These are phyloP conservation scores for Orthosia incerta DNA, from an alignment of 2,888 invertebrate species.

Conservation along the genomic window DNA sequence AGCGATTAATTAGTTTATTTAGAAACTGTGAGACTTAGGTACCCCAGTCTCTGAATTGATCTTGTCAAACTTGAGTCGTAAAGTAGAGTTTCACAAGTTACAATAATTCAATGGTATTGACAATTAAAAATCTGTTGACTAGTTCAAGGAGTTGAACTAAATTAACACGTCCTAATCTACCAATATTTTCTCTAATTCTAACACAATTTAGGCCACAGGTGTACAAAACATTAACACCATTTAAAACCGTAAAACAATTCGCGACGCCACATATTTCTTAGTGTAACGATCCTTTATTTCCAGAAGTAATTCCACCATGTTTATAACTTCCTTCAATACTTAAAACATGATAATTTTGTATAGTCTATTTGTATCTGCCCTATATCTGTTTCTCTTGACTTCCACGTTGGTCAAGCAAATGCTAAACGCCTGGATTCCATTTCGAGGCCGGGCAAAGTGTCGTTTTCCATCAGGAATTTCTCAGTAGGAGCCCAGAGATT, in stretches of 20 bases:
- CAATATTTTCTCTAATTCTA: not conserved
- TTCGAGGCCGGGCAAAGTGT: not conserved
- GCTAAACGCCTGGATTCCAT: not conserved
- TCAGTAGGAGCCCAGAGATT: not conserved
- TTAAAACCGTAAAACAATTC: slow-evolving; percentile 38
- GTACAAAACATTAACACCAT: slow-evolving; percentile 23
- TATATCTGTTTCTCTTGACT: slow-evolving; percentile 17
- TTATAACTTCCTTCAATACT: slow-evolving; percentile 53
- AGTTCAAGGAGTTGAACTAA: not conserved
- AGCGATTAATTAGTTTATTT: not conserved
- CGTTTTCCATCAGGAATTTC: not conserved
- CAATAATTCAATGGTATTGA: no score
- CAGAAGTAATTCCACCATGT: slow-evolving; percentile 37
- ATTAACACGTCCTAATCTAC: not conserved
- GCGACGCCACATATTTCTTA: slow-evolving; percentile 33
- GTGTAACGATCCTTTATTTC: slow-evolving; percentile 42
- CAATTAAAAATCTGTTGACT: no score
- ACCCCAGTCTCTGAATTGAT: no score
- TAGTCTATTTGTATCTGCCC: slow-evolving; percentile 46
- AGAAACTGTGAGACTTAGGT: no score
- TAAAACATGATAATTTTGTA: slow-evolving; percentile 27
- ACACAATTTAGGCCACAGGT: slow-evolving; percentile 34
- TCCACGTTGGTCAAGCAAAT: not conserved
- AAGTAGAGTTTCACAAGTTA: no score
- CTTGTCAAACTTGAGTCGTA: no score